Base-by-base conservation (phyloP, 1,140 invertebrate genomes). In the Musca vetustissima region DNA sequence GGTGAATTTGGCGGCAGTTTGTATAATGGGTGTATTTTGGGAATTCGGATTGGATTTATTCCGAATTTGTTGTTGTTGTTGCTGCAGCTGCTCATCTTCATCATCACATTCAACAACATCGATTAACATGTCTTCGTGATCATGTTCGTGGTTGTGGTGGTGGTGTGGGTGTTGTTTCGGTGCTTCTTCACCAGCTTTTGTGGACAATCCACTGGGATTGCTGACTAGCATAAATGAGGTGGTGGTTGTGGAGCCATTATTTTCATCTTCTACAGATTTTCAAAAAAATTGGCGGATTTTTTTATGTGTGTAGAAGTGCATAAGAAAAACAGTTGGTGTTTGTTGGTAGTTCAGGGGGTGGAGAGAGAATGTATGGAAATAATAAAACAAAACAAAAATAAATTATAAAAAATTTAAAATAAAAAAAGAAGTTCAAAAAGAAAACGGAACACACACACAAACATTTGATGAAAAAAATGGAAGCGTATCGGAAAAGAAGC, bases 31-130 rank as follows among this genome's bases (percentile, higher is more conserved):
- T 8, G 36, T 8, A 32, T 32, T 43, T 43, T 13, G 36, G 57
- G 28, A 36, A 8, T 52, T 52, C 1, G 22, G 22, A 53, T 7
- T 32, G 8, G 28, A 65, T 67, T 64, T 36, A 69, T 68, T 43
- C 9, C 55, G 66, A 70, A 59, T 52, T 68, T 70, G 67, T 47
- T 67, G 67, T 19, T 61, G 67, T 43, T 61, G 43, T 28, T 69
- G 70, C 9, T 69, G 22, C 52, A 59, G 64, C 24, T 61, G 50
- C 52, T 73, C 69, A 68, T 71, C 69, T 52, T 49, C 48, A 70
- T 68, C 68, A 61, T 49, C 70, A 52, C 17, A n/a, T 49, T 49
- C 48, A 49, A 49, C 48, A 49, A 49, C 17, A n/a, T 49, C 48
- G 6, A 7, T 49, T 49, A 28, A 28, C 28, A 28, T 28, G 28